Percentiles rank a stretch among this genome's conserved stretches.
phyloP scores from a whole-genome alignment of 2,797 vertebrate species.

The Silurus aristotelis region DNA sequence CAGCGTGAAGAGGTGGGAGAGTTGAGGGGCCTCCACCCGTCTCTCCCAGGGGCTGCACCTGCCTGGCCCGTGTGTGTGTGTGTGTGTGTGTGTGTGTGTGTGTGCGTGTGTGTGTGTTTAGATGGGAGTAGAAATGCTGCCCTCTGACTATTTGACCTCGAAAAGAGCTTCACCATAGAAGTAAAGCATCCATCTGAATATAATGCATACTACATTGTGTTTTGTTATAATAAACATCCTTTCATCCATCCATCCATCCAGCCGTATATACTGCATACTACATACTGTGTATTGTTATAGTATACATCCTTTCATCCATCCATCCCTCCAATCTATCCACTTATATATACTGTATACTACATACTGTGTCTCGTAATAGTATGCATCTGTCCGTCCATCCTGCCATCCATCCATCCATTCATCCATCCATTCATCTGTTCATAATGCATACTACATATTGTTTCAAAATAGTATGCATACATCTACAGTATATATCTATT shows the following conservation, averaged over 20 bases:
- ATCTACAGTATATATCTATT: too few relatives aligned
- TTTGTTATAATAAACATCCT: neutral
- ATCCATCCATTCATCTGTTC: too few relatives aligned
- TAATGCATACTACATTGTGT: neutral
- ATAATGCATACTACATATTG: too few relatives aligned
- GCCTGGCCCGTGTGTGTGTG: constrained; percentile 61
- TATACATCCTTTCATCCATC: neutral
- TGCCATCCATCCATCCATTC: too few relatives aligned
- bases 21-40: constrained; percentile 76
- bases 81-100: constrained; percentile 7
- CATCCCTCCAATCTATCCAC: neutral
- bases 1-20: constrained; percentile 82
- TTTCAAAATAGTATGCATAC: too few relatives aligned
- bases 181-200: constrained; percentile 53
- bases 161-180: constrained; percentile 59
- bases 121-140: constrained; percentile 69
- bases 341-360: too few relatives aligned
- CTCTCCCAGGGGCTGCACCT: constrained; percentile 79
- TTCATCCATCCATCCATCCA: neutral
- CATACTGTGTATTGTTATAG: neutral
- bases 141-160: constrained; percentile 74
- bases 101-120: constrained; percentile 24
- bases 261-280: neutral
- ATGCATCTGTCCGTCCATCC: too few relatives aligned
- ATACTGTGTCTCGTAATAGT: too few relatives aligned